Percentiles rank a stretch among this genome's conserved stretches.
Conservation (phyloP, 2,888 invertebrate genomes). For the Nowickia ferox region DNA sequence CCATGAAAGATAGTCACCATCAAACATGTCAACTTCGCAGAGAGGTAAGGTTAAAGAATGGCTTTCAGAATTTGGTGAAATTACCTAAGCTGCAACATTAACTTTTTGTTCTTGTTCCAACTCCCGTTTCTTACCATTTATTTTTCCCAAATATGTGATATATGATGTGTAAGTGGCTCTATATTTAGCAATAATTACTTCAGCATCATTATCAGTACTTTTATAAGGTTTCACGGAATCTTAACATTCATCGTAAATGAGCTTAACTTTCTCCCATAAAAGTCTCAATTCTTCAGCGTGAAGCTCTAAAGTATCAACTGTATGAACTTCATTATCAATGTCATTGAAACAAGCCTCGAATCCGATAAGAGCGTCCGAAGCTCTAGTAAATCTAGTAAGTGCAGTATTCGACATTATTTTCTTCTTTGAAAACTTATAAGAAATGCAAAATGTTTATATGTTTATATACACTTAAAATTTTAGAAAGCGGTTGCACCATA, state of each 20-base stretch:
- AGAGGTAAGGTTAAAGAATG: too few relatives aligned
- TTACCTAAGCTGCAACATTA: too few relatives aligned
- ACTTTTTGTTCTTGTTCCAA: too few relatives aligned
- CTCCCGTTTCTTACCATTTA: too few relatives aligned
- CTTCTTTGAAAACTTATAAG: not conserved
- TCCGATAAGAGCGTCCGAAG: not conserved
- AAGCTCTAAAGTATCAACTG: not conserved
- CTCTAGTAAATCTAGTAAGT: not conserved
- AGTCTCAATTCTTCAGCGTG: not conserved
- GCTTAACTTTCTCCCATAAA: slow-evolving; percentile 4
- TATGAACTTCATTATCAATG: not conserved
- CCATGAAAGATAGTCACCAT: too few relatives aligned
- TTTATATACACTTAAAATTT: too few relatives aligned
- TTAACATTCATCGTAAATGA: too few relatives aligned
- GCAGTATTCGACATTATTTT: not conserved
- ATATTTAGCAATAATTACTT: not conserved
- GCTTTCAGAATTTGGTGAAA: too few relatives aligned
- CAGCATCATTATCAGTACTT: not conserved
- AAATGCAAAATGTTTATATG: too few relatives aligned
- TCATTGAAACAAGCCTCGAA: not conserved
- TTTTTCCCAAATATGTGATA: too few relatives aligned
- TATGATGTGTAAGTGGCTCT: not conserved
- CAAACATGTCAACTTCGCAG: too few relatives aligned
- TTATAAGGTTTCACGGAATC: not conserved
- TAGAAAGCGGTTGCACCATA: too few relatives aligned